phyloP scores from a whole-genome alignment of 2,113 vertebrate species.

The Lota lota region DNA sequence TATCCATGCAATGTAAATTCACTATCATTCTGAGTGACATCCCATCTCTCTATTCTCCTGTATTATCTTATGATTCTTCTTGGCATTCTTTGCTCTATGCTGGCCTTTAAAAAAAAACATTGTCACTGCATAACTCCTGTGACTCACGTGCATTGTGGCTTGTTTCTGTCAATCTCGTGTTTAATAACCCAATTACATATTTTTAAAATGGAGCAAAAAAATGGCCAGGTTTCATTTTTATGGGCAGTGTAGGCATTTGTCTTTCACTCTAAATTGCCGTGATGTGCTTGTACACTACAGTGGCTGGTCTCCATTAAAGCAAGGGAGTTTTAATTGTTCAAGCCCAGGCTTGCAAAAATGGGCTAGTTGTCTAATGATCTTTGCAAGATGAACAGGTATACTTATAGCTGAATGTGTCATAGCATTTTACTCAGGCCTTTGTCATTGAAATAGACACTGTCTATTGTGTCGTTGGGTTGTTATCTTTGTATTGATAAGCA shows the following conservation, averaged over 20 bases:
- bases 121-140: conserved; percentile 21
- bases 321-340: conserved; percentile 26
- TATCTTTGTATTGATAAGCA: conserved; percentile 5
- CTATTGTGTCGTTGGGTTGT: background rate
- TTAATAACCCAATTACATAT: conserved; percentile 4
- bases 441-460: conserved; percentile 2
- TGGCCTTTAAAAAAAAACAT: conserved; percentile 2
- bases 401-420: conserved; percentile 21
- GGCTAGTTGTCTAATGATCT: conserved; percentile 36
- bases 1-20: background rate
- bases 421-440: background rate
- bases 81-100: conserved; percentile 22
- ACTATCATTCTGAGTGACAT: conserved; percentile 17
- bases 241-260: too few relatives aligned
- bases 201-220: conserved; percentile 27
- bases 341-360: conserved; percentile 27
- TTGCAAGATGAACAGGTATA: conserved; percentile 29
- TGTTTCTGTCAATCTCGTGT: conserved; percentile 12
- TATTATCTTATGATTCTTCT: conserved; percentile 18
- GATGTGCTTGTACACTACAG: background rate
- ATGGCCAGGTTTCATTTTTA: background rate
- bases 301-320: background rate
- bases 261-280: background rate
- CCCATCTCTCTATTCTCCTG: conserved; percentile 19
- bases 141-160: conserved; percentile 15